Percentiles rank a stretch among this genome's conserved stretches.
Conservation (phyloP, 2,888 invertebrate genomes). For the Sicus ferrugineus region DNA sequence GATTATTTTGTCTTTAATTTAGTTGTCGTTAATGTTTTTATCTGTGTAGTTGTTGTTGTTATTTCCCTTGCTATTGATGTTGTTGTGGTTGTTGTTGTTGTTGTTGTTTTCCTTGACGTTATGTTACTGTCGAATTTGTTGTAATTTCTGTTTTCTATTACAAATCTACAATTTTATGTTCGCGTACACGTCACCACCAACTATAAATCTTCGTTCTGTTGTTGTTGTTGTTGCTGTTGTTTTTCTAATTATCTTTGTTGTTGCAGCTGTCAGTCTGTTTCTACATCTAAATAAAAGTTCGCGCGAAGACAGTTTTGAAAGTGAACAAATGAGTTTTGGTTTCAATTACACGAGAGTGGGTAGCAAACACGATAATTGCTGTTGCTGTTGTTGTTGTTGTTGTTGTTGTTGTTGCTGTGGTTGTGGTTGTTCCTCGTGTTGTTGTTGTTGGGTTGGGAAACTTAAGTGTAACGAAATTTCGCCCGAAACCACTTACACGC, state of each 20-base stretch:
- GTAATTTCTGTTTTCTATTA: too few relatives aligned
- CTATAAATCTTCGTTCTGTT: slow-evolving; percentile 8
- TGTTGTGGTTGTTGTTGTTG: slow-evolving; percentile 1
- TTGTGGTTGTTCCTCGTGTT: too few relatives aligned
- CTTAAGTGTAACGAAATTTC: too few relatives aligned
- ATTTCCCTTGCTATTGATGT: not conserved
- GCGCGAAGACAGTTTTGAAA: slow-evolving; percentile 8
- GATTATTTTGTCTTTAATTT: not conserved
- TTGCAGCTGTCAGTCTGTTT: not conserved
- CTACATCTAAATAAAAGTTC: not conserved
- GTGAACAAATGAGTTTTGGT: not conserved
- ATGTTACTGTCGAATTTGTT: too few relatives aligned
- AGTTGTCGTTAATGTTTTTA: slow-evolving; percentile 11
- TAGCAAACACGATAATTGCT: slow-evolving; percentile 1
- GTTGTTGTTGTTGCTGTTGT: slow-evolving; percentile 4
- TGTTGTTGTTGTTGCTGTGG: not conserved
- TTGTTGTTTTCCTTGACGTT: too few relatives aligned
- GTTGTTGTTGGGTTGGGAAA: too few relatives aligned
- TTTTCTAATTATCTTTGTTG: not conserved
- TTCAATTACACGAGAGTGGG: not conserved
- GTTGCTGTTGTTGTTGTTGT: not conserved
- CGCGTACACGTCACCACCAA: not conserved
- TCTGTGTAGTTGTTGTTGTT: not conserved
- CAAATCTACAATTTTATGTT: too few relatives aligned
- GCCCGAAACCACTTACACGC: too few relatives aligned